phyloP scores from a whole-genome alignment of 2,113 vertebrate species.

The Crotalus viridis region DNA sequence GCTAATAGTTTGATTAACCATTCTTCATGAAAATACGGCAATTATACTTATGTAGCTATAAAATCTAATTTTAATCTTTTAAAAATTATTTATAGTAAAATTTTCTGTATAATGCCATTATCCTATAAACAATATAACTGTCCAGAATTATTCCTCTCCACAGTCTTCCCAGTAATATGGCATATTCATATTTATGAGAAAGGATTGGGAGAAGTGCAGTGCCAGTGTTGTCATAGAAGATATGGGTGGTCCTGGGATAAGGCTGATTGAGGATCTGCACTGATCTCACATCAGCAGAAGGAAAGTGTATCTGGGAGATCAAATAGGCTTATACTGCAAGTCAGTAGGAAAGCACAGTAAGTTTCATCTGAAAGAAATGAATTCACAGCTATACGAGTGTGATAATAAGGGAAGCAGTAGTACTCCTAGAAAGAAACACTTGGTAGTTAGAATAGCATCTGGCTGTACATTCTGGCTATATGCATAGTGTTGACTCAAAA shows the following conservation, averaged over 20 bases:
- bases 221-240: neutral
- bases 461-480: neutral
- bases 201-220: neutral
- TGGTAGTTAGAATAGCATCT: neutral
- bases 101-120: constrained; percentile 48
- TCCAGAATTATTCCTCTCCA: neutral
- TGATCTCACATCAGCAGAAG: neutral
- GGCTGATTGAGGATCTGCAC: neutral
- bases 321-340: neutral
- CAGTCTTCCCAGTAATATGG: neutral
- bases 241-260: neutral
- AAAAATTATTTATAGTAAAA: constrained; percentile 34
- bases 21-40: constrained; percentile 47
- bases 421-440: neutral
- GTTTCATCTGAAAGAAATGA: neutral
- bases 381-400: neutral
- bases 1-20: constrained; percentile 59
- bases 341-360: neutral
- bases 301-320: neutral
- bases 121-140: constrained; percentile 9
- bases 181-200: neutral
- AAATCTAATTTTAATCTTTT: constrained; percentile 14
- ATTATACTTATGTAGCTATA: constrained; percentile 34
- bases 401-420: neutral
- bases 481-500: neutral